Conservation (phyloP, 2,113 vertebrate species). For the Aix galericulata region DNA sequence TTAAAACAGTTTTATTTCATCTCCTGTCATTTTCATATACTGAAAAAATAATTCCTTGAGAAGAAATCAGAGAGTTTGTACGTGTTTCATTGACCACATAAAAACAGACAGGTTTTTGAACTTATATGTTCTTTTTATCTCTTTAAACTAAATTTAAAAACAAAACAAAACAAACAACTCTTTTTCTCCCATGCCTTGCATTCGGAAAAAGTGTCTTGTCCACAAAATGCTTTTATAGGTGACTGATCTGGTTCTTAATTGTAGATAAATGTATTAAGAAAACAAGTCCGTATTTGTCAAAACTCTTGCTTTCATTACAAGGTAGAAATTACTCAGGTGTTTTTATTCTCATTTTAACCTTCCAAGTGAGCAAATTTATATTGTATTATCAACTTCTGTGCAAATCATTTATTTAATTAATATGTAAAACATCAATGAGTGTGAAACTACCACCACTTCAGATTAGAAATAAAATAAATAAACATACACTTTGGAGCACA, state of each 20-base stretch:
- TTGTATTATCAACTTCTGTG: not conserved
- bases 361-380: not conserved
- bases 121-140: not conserved
- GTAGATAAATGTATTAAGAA: not conserved
- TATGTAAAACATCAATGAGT: not conserved
- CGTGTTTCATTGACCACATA: not conserved
- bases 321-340: not conserved
- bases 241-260: not conserved
- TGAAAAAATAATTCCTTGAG: not conserved
- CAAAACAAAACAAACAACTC: not conserved
- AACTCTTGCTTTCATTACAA: not conserved
- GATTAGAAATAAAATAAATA: not conserved
- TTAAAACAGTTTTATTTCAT: not conserved
- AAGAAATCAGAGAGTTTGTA: not conserved
- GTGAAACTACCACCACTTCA: not conserved
- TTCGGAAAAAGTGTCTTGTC: not conserved
- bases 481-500: not conserved
- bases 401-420: not conserved
- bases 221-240: not conserved
- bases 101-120: not conserved
- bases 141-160: not conserved
- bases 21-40: not conserved
- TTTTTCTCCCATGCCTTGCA: not conserved
- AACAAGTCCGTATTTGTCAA: not conserved
- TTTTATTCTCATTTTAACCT: not conserved